phyloP scores from a whole-genome alignment of 2,888 invertebrate genomes.

The Dichetophora obliterata region DNA sequence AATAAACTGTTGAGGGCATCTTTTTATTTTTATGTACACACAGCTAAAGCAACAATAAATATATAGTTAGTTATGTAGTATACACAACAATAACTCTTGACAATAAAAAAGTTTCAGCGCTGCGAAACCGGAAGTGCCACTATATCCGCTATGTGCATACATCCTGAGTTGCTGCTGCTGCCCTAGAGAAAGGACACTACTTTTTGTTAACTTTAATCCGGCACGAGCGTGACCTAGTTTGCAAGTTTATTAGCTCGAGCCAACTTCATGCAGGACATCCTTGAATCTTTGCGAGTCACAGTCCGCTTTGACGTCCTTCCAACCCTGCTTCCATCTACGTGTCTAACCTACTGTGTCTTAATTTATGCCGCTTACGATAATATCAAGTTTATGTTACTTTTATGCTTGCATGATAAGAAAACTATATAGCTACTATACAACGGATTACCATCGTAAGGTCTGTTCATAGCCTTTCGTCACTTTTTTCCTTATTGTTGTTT shows the following conservation, averaged over 20 bases:
- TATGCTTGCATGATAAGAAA: background rate
- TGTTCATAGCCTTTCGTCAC: background rate
- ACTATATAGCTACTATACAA: background rate
- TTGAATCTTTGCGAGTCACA: background rate
- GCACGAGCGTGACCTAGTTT: background rate
- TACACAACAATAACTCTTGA: no score
- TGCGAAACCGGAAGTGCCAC: no score
- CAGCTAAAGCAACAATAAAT: no score
- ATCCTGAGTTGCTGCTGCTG: background rate
- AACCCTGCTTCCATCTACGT: background rate
- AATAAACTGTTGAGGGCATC: no score
- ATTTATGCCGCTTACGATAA: background rate
- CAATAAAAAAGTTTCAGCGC: no score
- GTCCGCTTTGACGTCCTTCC: background rate
- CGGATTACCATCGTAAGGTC: background rate
- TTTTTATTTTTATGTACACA: no score
- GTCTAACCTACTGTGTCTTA: background rate
- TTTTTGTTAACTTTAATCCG: background rate
- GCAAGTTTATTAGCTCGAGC: background rate
- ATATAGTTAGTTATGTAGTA: no score
- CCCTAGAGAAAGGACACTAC: background rate
- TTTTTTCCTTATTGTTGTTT: no score
- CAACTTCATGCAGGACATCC: background rate
- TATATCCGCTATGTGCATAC: background rate
- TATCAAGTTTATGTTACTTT: background rate